Base-by-base conservation (phyloP, 2,888 invertebrate species). In the Athetis lepigone region DNA sequence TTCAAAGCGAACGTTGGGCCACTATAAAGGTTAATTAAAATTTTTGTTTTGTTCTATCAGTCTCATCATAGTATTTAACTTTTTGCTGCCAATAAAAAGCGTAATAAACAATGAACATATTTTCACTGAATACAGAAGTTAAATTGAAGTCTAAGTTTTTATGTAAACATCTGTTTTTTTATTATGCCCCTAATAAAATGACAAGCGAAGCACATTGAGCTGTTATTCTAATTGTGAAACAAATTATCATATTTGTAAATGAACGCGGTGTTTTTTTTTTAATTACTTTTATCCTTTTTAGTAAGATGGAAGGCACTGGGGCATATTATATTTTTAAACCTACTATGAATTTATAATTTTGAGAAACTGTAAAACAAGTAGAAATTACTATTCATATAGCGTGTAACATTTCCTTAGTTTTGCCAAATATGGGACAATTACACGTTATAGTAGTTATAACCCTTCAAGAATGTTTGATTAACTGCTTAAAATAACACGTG, bases 1-100 rank as follows among this genome's bases (percentile, higher is more conserved):
- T 65, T 64, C 33, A 27, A 47, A 58, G 19, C 16, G 6, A 19
- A 45, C 36, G 6, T 9, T 21, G 21, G 11, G 11, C 49, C 9
- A 43, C 39, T 54, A 42, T 58, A 74, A 77, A 77, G 62, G 77
- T 74, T 75, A 75, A 75, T 77, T 67, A 70, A 57, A 57, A 43
- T 47, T 68, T 61, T 68, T 63, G 47, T 74, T 61, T 56, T 45
- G 67, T 65, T 69, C 19, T 69, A 69, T 57, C 46, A 59, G 52
- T n/a, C 61, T 46, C 54, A 62, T 55, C 40, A 72, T 45, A 49
- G 63, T 47, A 46, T 56, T 60, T 50, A 42, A 33, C 51, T 60
- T 75, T 67, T 75, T 58, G 1, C 9, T 57, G 33, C 0, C 11
- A 46, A 19, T 42, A 70, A 62, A 59, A 67, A 58, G 4, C 39